Evolutionary conservation across 2,113 vertebrate genomes (phyloP), one percentile per base, ranked within the genome.

Genomic region (Planiliza haematocheilus): DNA sequence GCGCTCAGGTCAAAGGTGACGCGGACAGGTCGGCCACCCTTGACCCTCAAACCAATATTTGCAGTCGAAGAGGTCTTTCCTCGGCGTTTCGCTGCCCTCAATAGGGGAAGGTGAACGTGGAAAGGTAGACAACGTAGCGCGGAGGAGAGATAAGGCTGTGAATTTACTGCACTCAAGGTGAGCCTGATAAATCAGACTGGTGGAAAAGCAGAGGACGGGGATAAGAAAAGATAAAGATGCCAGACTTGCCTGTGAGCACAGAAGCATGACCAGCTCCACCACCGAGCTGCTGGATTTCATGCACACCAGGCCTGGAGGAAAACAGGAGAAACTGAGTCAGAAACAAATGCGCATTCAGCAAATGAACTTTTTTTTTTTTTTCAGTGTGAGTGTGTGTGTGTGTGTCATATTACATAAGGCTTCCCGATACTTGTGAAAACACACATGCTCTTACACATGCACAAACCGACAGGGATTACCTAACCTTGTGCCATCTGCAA

Each of bases 261-360:
- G 94, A 4, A 99, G 95, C 98, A 99, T 99, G 90, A 99, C 98
- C 86, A 99, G 92, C 86, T 99, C 98, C 93, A 99, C 98, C 82
- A 99, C 98, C 7, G 97, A 99, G 87, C 96, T 99, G 94, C 97
- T 99, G 42, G 98, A 97, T 93, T 98, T 99, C 96, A 99, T 97
- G 73, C 98, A 99, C 87, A 97, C 96, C 88, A 99, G 90, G 92
- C 98, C 97, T 99, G 92, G 8, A 80, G 86, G 77, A 53, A 91
- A 0, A 57, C 0, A 36, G 7, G 59, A 50, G 30, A 68, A 37
- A 51, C 8, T 7, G 20, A 67, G 59, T 66, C 13, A 81, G 30
- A 48, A 34, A 4, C 39, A 10, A 49, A 48, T 39, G 14, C 9
- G 4, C 9, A 48, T 48, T 57, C 50, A 50, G 51, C 9, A 51